A percentile compares a stretch with the other conserved stretches of the same genome.
phyloP scores from a whole-genome alignment of 2,113 vertebrate genomes.

The Lipotes vexillifer region DNA sequence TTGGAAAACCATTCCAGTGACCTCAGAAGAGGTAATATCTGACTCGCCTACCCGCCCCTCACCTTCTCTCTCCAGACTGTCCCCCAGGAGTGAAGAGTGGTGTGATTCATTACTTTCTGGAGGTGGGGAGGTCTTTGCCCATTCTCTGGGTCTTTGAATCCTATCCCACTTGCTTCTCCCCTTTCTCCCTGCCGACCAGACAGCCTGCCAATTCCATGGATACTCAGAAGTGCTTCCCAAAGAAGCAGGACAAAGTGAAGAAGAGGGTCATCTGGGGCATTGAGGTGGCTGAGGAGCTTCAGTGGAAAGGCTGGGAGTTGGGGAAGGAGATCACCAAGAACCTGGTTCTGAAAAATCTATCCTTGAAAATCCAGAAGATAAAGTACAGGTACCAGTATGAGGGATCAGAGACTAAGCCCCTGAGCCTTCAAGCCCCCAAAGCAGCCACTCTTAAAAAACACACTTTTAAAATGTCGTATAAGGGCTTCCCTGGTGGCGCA shows the following conservation, averaged over 20 bases:
- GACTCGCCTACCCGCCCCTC: not conserved
- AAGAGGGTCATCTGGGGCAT: constrained; percentile 85
- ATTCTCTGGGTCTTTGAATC: not conserved
- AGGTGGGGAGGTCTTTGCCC: not conserved
- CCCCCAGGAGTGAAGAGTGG: not conserved
- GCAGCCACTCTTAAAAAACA: not conserved
- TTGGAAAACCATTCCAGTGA: not conserved
- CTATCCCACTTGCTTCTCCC: not conserved
- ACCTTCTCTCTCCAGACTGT: not conserved
- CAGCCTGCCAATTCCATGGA: not conserved
- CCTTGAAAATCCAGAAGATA: constrained; percentile 87
- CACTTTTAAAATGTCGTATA: not conserved
- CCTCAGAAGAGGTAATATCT: not conserved
- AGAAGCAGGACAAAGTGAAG: constrained; percentile 70
- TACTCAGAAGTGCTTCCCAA: not conserved
- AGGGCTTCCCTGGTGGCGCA: no score
- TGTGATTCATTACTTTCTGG: not conserved
- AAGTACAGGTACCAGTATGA: constrained; percentile 83
- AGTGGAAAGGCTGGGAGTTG: constrained; percentile 89
- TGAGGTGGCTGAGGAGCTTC: constrained; percentile 83
- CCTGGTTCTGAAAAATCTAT: constrained; percentile 88
- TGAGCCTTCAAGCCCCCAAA: not conserved
- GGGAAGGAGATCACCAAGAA: constrained; percentile 86
- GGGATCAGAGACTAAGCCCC: not conserved
- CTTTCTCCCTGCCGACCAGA: not conserved